phyloP scores from a whole-genome alignment of 2,888 invertebrate species.

The Pollenia amentaria region DNA sequence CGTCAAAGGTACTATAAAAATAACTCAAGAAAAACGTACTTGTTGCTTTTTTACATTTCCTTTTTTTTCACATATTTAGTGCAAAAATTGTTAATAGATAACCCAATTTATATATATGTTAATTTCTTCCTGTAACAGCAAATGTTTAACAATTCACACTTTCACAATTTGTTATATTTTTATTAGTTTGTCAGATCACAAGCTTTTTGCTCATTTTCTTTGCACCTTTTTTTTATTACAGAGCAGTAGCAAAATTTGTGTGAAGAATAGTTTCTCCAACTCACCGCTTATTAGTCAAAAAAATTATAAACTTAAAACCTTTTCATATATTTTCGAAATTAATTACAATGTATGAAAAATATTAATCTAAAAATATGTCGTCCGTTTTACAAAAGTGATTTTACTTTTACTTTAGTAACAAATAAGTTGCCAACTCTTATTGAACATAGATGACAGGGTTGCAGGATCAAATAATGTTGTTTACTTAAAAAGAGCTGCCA shows the following conservation, averaged over 20 bases:
- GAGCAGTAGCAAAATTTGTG: background rate
- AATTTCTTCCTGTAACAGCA: background rate
- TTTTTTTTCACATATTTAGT: constrained; percentile 17
- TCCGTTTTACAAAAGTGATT: constrained; percentile 91
- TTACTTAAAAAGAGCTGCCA: too few relatives aligned
- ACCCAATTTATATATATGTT: background rate
- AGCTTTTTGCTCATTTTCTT: background rate
- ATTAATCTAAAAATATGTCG: constrained; percentile 51
- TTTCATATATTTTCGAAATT: constrained; percentile 45
- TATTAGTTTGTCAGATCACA: background rate
- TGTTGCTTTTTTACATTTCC: constrained; percentile 64
- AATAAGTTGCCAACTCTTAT: too few relatives aligned
- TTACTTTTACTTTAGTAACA: too few relatives aligned
- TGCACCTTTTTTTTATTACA: background rate
- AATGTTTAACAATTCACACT: background rate
- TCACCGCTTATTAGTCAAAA: constrained; percentile 1
- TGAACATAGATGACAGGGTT: too few relatives aligned
- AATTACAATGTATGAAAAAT: constrained; percentile 38
- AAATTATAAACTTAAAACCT: background rate
- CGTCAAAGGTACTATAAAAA: constrained; percentile 55
- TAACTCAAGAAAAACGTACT: constrained; percentile 49
- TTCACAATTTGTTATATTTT: background rate
- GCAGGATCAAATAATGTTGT: too few relatives aligned
- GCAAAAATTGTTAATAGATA: background rate
- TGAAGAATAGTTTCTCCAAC: background rate